A percentile compares a stretch with the other conserved stretches of the same genome.
These are phyloP conservation scores for Dascyllus trimaculatus DNA, from an alignment of 2,113 vertebrate genomes.

Conservation along the genomic window DNA sequence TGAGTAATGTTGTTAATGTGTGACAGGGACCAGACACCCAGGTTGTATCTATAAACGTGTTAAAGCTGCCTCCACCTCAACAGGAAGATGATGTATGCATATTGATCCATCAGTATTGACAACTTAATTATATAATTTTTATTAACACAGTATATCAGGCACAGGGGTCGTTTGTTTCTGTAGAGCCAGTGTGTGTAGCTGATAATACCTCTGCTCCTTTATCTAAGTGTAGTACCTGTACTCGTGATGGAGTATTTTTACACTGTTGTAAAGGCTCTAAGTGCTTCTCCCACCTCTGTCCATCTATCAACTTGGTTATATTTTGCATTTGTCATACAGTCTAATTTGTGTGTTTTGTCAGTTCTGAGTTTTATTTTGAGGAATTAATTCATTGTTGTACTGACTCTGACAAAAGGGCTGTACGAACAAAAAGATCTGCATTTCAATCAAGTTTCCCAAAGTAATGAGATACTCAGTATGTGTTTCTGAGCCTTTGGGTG, in stretches of 20 bases:
- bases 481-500: slow-evolving; percentile 47
- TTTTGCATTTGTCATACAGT: not conserved
- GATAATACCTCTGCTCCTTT: not conserved
- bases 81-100: not conserved
- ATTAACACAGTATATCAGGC: too few relatives aligned
- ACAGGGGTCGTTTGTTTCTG: too few relatives aligned
- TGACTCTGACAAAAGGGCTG: not conserved
- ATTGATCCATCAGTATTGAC: not conserved
- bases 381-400: not conserved
- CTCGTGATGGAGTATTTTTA: too few relatives aligned
- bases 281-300: too few relatives aligned
- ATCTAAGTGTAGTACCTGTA: too few relatives aligned
- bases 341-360: not conserved
- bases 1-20: too few relatives aligned
- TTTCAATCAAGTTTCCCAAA: slow-evolving; percentile 18
- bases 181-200: not conserved
- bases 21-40: too few relatives aligned
- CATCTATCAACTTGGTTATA: not conserved
- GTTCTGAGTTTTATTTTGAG: not conserved
- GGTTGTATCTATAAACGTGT: too few relatives aligned
- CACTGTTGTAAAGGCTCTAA: too few relatives aligned
- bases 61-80: not conserved
- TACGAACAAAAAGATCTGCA: slow-evolving; percentile 1
- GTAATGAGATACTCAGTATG: slow-evolving; percentile 19
- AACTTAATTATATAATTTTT: not conserved